phyloP scores from a whole-genome alignment of 1,140 invertebrate species.

The Asobara japonica region DNA sequence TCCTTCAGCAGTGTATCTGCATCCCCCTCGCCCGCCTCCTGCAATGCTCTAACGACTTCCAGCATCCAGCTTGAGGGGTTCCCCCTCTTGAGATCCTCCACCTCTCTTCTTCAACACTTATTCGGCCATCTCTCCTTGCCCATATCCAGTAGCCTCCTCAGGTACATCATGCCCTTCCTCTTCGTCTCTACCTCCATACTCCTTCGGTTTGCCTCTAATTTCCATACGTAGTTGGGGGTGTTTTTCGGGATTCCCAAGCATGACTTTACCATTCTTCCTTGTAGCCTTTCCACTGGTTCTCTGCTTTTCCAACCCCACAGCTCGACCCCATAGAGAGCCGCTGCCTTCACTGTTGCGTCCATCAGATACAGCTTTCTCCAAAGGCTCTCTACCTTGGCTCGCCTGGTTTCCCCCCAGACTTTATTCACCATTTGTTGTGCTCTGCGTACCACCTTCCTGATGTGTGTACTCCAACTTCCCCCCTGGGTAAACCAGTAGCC shows the following conservation, averaged over 20 bases:
- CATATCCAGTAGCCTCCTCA: constrained; percentile 4
- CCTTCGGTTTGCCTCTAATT: background rate
- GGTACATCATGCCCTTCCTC: background rate
- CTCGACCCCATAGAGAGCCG: constrained; percentile 20
- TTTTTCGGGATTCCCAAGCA: constrained; percentile 1
- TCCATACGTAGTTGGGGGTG: constrained; percentile 18
- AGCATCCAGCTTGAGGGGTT: no score
- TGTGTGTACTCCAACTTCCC: background rate
- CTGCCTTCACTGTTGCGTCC: constrained; percentile 15
- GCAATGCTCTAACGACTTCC: no score
- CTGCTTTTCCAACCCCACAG: constrained; percentile 29
- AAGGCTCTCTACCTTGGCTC: background rate
- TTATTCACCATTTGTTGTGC: constrained; percentile 20
- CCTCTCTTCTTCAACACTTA: constrained; percentile 8
- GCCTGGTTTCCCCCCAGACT: constrained; percentile 21
- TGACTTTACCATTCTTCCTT: background rate
- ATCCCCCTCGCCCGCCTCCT: no score
- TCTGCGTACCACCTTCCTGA: background rate
- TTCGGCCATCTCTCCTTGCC: constrained; percentile 14
- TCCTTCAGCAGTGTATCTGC: background rate
- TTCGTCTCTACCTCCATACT: background rate
- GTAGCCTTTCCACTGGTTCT: background rate
- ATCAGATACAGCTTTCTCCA: constrained; percentile 21
- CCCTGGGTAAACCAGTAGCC: background rate
- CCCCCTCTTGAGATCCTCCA: no score